These are phyloP conservation scores for Centroberyx gerrardi DNA, from an alignment of 2,797 vertebrate species.

Conservation along the genomic window DNA sequence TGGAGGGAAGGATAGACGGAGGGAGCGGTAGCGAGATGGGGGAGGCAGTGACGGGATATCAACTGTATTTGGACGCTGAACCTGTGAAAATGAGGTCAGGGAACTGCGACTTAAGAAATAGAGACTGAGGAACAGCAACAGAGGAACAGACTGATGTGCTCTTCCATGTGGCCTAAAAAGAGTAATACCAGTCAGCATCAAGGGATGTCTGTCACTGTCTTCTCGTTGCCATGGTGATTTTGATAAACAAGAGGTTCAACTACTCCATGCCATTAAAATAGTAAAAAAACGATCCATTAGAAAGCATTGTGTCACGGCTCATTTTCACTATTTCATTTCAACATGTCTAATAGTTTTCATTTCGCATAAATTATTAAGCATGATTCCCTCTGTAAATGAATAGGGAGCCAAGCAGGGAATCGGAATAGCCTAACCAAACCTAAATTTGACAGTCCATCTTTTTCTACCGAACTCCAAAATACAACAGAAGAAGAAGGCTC, in stretches of 20 bases:
- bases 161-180: not conserved
- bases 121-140: not conserved
- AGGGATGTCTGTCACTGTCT: not conserved
- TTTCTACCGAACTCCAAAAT: not conserved
- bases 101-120: not conserved
- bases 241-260: not conserved
- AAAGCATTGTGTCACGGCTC: too few relatives aligned
- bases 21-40: constrained; percentile 12
- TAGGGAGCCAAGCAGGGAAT: too few relatives aligned
- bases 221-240: not conserved
- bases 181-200: not conserved
- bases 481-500: not conserved
- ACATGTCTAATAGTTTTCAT: too few relatives aligned
- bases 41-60: constrained; percentile 23
- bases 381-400: too few relatives aligned
- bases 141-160: not conserved
- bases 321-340: too few relatives aligned
- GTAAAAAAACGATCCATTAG: too few relatives aligned
- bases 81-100: constrained; percentile 29
- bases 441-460: too few relatives aligned
- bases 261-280: too few relatives aligned
- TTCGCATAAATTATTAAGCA: too few relatives aligned
- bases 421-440: too few relatives aligned
- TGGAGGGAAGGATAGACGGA: not conserved
- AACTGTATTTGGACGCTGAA: constrained; percentile 40